phyloP scores from a whole-genome alignment of 2,113 vertebrate genomes.

The Budorcas taxicolor region DNA sequence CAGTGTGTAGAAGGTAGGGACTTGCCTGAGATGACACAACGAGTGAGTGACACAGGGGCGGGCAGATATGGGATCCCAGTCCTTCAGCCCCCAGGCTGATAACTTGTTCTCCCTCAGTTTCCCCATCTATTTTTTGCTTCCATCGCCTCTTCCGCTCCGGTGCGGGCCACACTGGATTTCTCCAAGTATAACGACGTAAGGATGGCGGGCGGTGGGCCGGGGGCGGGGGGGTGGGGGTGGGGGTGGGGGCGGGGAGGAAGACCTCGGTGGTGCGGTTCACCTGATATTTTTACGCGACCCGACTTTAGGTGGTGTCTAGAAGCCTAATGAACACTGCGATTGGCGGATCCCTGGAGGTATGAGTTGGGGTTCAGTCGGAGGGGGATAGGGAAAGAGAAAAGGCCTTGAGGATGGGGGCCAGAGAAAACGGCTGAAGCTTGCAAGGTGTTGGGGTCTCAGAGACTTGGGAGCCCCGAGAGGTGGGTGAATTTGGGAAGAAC shows the following conservation, averaged over 20 bases:
- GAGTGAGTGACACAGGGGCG: neutral
- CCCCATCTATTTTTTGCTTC: slow-evolving; percentile 86
- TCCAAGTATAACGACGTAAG: slow-evolving; percentile 83
- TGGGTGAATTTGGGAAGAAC: no score
- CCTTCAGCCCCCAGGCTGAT: neutral
- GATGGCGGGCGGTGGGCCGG: rapidly evolving
- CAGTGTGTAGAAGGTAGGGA: neutral
- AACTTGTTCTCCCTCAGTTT: slow-evolving; percentile 74
- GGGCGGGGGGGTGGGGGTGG: no score
- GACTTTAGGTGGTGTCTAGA: slow-evolving; percentile 81
- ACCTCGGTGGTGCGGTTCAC: rapidly evolving
- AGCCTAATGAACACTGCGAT: slow-evolving; percentile 80
- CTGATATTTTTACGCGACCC: neutral
- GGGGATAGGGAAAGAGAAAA: no score
- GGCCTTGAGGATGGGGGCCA: neutral
- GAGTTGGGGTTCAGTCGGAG: neutral
- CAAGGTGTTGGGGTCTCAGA: no score
- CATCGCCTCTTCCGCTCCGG: slow-evolving; percentile 88
- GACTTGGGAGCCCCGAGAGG: rapidly evolving
- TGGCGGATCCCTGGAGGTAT: slow-evolving; percentile 86
- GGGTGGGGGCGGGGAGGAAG: no score
- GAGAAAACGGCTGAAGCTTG: no score
- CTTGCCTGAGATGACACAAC: neutral
- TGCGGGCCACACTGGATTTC: slow-evolving; percentile 85
- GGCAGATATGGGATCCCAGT: neutral